Percentiles rank a stretch among this genome's conserved stretches.
Conservation (phyloP, 2,888 invertebrate species). For the Tetanocera ferruginea region DNA sequence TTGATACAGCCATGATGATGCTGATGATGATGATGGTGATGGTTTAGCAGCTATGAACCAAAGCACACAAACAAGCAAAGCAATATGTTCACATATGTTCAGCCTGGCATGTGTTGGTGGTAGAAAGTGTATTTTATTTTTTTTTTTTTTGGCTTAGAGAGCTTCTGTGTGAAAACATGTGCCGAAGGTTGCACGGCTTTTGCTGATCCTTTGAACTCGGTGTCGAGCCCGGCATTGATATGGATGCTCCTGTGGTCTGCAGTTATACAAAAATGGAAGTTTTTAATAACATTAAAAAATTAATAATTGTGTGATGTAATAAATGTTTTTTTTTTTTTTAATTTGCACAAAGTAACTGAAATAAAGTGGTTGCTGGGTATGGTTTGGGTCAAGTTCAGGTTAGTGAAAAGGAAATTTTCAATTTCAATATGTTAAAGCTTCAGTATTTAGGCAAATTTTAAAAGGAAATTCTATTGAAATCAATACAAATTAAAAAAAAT, state of each 20-base stretch:
- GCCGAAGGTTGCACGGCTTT: constrained; percentile 5
- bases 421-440: no score
- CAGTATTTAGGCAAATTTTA: no score
- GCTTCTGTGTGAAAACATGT: constrained; percentile 5
- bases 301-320: constrained; percentile 31
- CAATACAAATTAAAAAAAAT: no score
- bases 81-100: no score
- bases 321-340: not conserved
- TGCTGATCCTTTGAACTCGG: constrained; percentile 29
- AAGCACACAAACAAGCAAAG: no score
- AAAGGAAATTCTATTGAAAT: no score
- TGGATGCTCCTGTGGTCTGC: not conserved
- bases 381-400: no score
- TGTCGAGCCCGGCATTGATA: not conserved
- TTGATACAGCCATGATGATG: constrained; percentile 22
- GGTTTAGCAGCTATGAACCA: not conserved
- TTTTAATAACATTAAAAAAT: constrained; percentile 15
- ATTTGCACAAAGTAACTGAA: not conserved
- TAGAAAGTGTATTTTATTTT: not conserved
- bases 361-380: not conserved
- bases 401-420: no score
- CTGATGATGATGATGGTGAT: not conserved
- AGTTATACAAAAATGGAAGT: no score
- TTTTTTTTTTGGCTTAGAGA: not conserved
- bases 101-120: not conserved